These are phyloP conservation scores for Drosophila pallidifrons DNA, from an alignment of 1,140 invertebrate genomes.

Conservation along the genomic window DNA sequence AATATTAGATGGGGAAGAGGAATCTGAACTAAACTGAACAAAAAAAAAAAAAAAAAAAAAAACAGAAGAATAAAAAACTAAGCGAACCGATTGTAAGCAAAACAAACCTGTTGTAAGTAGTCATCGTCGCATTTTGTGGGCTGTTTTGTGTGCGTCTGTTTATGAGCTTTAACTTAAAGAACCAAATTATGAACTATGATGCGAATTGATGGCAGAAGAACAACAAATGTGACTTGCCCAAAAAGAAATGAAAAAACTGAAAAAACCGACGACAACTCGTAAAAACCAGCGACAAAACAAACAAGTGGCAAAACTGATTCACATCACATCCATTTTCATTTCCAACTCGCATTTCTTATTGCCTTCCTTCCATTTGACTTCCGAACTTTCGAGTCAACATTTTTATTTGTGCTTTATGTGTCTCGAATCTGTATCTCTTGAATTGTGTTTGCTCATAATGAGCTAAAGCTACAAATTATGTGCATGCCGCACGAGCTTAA, in stretches of 20 bases:
- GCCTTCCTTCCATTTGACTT: slow-evolving; percentile 34
- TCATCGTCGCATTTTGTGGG: slow-evolving; percentile 28
- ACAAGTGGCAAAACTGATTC: slow-evolving; percentile 33
- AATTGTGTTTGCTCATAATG: slow-evolving; percentile 9
- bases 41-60: too few relatives aligned
- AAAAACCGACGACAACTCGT: slow-evolving; percentile 40
- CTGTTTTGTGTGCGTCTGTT: slow-evolving; percentile 2
- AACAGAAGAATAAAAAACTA: slow-evolving; percentile 10
- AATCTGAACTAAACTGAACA: slow-evolving; percentile 7
- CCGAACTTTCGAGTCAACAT: slow-evolving; percentile 40
- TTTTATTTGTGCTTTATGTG: slow-evolving; percentile 17
- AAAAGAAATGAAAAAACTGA: not conserved
- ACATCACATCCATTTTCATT: not conserved
- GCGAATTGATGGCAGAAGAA: slow-evolving; percentile 34
- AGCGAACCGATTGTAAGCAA: slow-evolving; percentile 33
- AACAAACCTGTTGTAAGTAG: slow-evolving; percentile 44
- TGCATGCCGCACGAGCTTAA: slow-evolving; percentile 67
- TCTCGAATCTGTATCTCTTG: not conserved
- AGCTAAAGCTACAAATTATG: slow-evolving; percentile 60
- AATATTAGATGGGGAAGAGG: slow-evolving; percentile 14
- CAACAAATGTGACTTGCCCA: not conserved
- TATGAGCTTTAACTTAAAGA: slow-evolving; percentile 23
- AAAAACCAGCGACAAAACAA: slow-evolving; percentile 43
- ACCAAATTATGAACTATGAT: slow-evolving; percentile 37
- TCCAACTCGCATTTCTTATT: not conserved